phyloP scores from a whole-genome alignment of 2,888 invertebrate genomes.

The Stenotaenia linearis region DNA sequence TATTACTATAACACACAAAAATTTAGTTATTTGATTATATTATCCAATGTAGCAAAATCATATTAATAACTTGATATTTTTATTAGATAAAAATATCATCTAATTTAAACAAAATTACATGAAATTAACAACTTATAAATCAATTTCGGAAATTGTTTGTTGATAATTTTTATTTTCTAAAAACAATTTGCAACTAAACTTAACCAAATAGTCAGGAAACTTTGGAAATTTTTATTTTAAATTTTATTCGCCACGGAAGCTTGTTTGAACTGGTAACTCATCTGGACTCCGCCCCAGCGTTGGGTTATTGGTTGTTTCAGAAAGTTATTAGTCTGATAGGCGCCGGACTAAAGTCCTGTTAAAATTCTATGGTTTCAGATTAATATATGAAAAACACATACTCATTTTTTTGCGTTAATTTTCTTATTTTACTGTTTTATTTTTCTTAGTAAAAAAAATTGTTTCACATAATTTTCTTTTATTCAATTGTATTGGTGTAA shows the following conservation, averaged over 20 bases:
- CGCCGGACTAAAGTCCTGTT: background rate
- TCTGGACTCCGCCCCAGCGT: background rate
- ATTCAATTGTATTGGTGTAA: no score
- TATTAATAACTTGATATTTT: no score
- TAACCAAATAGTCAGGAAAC: no score
- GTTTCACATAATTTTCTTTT: background rate
- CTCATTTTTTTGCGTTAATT: background rate
- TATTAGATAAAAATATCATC: no score
- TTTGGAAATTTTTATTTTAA: background rate
- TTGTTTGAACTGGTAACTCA: background rate
- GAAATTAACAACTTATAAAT: no score
- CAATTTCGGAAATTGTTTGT: no score
- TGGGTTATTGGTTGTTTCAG: background rate
- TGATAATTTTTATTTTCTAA: no score
- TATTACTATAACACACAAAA: no score
- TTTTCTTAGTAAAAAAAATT: background rate
- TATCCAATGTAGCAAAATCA: no score
- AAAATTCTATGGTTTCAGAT: background rate
- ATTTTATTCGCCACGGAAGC: background rate
- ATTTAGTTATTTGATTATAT: no score
- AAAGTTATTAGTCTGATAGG: background rate
- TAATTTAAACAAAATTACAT: no score
- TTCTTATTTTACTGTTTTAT: background rate
- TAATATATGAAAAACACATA: background rate
- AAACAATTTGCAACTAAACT: no score